Percentiles rank a stretch among this genome's conserved stretches.
phyloP scores from a whole-genome alignment of 2,113 vertebrate species.

The Phalacrocorax aristotelis region DNA sequence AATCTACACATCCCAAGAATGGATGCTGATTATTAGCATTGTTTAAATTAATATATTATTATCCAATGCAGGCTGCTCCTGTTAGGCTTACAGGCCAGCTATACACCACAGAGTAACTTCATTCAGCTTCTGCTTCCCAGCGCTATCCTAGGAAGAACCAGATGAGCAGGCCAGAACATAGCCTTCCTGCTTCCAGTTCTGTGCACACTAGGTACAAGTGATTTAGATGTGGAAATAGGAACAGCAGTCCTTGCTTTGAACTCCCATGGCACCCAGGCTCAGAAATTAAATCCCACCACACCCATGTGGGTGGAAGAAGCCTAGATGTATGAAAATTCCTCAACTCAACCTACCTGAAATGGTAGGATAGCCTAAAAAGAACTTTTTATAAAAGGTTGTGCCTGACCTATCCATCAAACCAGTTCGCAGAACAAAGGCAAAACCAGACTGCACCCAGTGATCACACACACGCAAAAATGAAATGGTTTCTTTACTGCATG shows the following conservation, averaged over 20 bases:
- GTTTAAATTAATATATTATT: not conserved
- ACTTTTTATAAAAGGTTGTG: not conserved
- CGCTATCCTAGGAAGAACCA: not conserved
- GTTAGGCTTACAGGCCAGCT: not conserved
- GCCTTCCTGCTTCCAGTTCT: not conserved
- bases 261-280: not conserved
- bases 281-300: conserved; percentile 50
- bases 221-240: conserved; percentile 25
- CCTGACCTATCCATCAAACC: not conserved
- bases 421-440: not conserved
- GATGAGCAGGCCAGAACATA: not conserved
- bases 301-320: conserved; percentile 31
- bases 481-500: not conserved
- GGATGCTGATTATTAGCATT: not conserved
- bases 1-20: not conserved
- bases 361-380: not conserved
- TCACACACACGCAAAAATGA: not conserved
- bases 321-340: conserved; percentile 34
- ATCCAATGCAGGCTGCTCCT: not conserved
- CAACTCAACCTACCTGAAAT: conserved; percentile 45
- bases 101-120: not conserved
- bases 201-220: not conserved
- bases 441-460: not conserved
- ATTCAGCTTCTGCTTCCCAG: not conserved
- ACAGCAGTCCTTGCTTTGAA: conserved; percentile 26